Evolutionary conservation across 2,113 vertebrate genomes (phyloP).

Genomic region (Cryptotis parvus): DNA sequence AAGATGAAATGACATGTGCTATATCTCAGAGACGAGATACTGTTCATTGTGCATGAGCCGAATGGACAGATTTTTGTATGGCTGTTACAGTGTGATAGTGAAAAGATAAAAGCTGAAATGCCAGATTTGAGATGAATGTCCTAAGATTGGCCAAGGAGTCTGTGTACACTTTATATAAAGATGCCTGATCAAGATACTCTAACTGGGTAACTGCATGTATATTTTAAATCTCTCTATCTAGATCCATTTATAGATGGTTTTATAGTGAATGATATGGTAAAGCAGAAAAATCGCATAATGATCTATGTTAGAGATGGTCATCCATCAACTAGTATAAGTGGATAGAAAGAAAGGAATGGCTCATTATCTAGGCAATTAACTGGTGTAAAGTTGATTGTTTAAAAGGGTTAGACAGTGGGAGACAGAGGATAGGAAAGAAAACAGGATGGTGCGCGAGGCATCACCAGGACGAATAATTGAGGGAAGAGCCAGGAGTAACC

Average conservation of each 20-base stretch:
- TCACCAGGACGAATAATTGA: too few species aligned
- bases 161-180: not conserved
- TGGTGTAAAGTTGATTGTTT: not conserved
- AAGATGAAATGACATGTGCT: not conserved
- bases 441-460: too few species aligned
- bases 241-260: not conserved
- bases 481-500: too few species aligned
- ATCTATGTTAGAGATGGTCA: not conserved
- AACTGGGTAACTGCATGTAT: not conserved
- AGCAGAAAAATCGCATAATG: not conserved
- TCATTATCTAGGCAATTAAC: not conserved
- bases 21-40: not conserved
- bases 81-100: not conserved
- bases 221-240: not conserved
- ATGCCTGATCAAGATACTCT: not conserved
- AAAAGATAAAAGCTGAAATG: not conserved
- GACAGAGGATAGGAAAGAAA: not conserved
- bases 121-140: not conserved
- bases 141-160: not conserved
- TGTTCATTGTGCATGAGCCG: not conserved
- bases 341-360: not conserved
- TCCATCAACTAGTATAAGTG: not conserved
- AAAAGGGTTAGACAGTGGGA: not conserved
- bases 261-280: not conserved
- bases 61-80: not conserved